A percentile compares a stretch with the other conserved stretches of the same genome.
These are phyloP conservation scores for Hippoglossus stenolepis DNA, from an alignment of 2,113 vertebrate genomes.

Conservation along the genomic window DNA sequence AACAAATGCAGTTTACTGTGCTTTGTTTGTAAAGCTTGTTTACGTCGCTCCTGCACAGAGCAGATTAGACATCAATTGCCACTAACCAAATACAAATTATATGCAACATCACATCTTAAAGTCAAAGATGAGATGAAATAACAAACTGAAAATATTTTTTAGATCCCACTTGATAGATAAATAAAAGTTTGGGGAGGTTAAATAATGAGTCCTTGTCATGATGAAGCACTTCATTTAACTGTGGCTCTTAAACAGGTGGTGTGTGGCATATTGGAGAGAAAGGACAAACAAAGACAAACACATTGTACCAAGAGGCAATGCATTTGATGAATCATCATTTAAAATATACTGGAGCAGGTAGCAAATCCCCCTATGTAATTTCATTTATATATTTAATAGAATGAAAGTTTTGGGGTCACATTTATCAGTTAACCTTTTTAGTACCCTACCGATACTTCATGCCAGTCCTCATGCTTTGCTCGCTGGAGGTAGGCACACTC, in stretches of 20 bases:
- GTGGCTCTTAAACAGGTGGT: not conserved
- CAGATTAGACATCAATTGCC: slow-evolving; percentile 3
- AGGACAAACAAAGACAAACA: slow-evolving; percentile 7
- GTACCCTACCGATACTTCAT: slow-evolving; percentile 95
- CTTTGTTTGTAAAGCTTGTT: not conserved
- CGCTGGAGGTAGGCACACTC: slow-evolving; percentile 84
- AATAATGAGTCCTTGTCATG: not conserved
- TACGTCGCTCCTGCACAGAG: not conserved
- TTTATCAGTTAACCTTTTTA: not conserved
- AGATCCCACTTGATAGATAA: not conserved
- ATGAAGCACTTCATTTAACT: not conserved
- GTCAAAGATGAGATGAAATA: slow-evolving; percentile 1
- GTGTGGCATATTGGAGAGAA: slow-evolving; percentile 2
- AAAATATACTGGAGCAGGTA: not conserved
- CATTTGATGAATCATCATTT: slow-evolving; percentile 1
- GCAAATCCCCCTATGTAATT: not conserved
- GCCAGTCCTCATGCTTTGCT: slow-evolving; percentile 88
- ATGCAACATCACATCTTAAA: not conserved
- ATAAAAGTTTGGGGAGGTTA: not conserved
- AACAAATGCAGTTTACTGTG: slow-evolving; percentile 8
- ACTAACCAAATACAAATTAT: not conserved
- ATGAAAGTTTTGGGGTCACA: not conserved
- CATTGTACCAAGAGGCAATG: not conserved
- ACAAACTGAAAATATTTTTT: not conserved
- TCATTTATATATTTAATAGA: not conserved